Evolutionary conservation across 2,113 vertebrate species (phyloP), one percentile per base, ranked within the genome.

Genomic region (Grallaria varia): DNA sequence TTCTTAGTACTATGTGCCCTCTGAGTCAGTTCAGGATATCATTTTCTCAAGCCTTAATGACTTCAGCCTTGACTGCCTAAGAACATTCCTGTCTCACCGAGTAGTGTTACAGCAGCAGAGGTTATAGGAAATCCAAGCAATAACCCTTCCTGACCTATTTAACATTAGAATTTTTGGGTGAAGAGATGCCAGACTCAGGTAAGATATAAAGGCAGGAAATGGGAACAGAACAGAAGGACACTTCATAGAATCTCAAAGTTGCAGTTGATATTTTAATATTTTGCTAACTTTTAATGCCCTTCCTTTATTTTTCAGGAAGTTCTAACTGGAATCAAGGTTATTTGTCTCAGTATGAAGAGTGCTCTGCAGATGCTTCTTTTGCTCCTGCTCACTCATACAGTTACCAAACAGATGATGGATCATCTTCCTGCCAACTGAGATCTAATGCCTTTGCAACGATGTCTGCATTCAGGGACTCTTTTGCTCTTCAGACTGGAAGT

Each of bases 261-360:
- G 50, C 33, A 49, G 59, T 37, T 77, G 40, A 12, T 72, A 49
- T 31, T 50, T 89, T 60, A 77, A 20, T 62, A 62, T 63, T 90
- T 71, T 66, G 16, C 66, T 78, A 58, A 88, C 30, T 90, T 90
- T 11, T 49, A 62, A 11, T 84, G 59, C 16, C 21, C 10, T 82
- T 81, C 68, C 50, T 83, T 81, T 35, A n/a, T 80, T 79, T n/a
- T 72, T 53, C 49, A 97, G 95, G 87, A 87, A 90, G 66, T 62
- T 83, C 44, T 88, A 74, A 87, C 45, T 92, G 90, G 95, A 91
- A 84, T 90, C 66, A 79, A 72, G 30, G n/a, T 1, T 12, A 59
- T 91, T 63, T 72, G 25, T 71, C 92, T 75, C 84, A 72, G 14
- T 69, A 91, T 37, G 71, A 95, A 55, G 84, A 86, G 27, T 19